Conservation (phyloP, 2,888 invertebrate genomes). For the Criorhina ranunculi region DNA sequence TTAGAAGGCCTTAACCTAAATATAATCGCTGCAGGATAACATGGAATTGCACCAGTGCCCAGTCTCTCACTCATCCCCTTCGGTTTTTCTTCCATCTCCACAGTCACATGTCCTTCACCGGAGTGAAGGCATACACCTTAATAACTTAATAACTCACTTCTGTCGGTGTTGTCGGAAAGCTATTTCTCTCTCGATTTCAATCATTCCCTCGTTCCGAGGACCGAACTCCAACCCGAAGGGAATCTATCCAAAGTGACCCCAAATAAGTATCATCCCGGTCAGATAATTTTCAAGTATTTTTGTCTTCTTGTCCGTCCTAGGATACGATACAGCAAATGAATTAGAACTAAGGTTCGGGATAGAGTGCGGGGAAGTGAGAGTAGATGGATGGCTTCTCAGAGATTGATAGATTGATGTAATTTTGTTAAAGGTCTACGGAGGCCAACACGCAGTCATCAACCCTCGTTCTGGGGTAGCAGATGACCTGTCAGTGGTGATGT, state of each 20-base stretch:
- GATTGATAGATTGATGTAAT: slow-evolving; percentile 73
- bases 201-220: slow-evolving; percentile 6
- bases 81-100: too few relatives aligned
- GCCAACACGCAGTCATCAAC: slow-evolving; percentile 51
- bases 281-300: slow-evolving; percentile 43
- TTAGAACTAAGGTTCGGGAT: slow-evolving; percentile 17
- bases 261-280: slow-evolving; percentile 33
- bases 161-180: slow-evolving; percentile 35
- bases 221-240: not conserved
- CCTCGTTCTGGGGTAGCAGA: slow-evolving; percentile 43
- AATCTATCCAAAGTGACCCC: slow-evolving; percentile 28
- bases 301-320: not conserved
- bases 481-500: slow-evolving; percentile 64
- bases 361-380: not conserved
- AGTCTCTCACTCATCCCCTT: not conserved
- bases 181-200: slow-evolving; percentile 42
- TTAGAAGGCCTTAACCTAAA: slow-evolving; percentile 49
- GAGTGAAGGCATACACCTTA: slow-evolving; percentile 31
- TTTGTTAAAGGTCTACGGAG: slow-evolving; percentile 61
- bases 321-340: slow-evolving; percentile 10
- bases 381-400: slow-evolving; percentile 53
- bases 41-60: slow-evolving; percentile 43
- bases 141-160: slow-evolving; percentile 66
- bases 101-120: not conserved
- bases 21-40: slow-evolving; percentile 51